Evolutionary conservation across 2,888 invertebrate species (phyloP).

Genomic region (Hypomecis atomaria): DNA sequence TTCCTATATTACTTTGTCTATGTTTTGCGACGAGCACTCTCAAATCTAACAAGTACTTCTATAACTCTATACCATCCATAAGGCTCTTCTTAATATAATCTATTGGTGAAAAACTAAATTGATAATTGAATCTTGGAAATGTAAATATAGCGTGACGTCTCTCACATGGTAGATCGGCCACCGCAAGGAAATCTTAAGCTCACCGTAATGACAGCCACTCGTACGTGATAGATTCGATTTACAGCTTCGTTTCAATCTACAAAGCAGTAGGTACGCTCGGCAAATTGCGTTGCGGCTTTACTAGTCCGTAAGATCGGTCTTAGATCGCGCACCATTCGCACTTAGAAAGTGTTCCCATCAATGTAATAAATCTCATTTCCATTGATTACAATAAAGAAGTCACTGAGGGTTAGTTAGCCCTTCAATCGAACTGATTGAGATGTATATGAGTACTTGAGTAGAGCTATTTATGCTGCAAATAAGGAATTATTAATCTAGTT

Average conservation of each 20-base stretch:
- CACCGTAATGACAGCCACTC: slow-evolving; percentile 70
- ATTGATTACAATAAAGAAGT: slow-evolving; percentile 49
- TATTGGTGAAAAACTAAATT: background rate
- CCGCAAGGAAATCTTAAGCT: slow-evolving; percentile 72
- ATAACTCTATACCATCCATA: no score
- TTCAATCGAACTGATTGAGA: slow-evolving; percentile 35
- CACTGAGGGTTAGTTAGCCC: slow-evolving; percentile 52
- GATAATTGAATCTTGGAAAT: slow-evolving; percentile 34
- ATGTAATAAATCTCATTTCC: slow-evolving; percentile 52
- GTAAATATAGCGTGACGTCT: slow-evolving; percentile 33
- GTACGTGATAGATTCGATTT: slow-evolving; percentile 81
- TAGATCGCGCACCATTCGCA: slow-evolving; percentile 17
- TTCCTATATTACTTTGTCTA: no score
- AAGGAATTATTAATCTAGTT: slow-evolving; percentile 10
- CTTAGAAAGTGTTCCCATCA: slow-evolving; percentile 30
- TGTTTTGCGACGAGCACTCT: no score
- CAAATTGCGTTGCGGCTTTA: slow-evolving; percentile 78
- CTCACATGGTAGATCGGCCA: slow-evolving; percentile 56
- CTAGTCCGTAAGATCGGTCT: slow-evolving; percentile 61
- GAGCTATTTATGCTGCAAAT: slow-evolving; percentile 17
- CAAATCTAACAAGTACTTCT: no score
- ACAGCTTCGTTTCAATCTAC: slow-evolving; percentile 77
- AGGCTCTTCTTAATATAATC: no score
- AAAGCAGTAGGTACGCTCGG: slow-evolving; percentile 63
- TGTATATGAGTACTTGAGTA: slow-evolving; percentile 45